Conservation (phyloP, 2,888 invertebrate genomes). For the Aphodius sticticus region DNA sequence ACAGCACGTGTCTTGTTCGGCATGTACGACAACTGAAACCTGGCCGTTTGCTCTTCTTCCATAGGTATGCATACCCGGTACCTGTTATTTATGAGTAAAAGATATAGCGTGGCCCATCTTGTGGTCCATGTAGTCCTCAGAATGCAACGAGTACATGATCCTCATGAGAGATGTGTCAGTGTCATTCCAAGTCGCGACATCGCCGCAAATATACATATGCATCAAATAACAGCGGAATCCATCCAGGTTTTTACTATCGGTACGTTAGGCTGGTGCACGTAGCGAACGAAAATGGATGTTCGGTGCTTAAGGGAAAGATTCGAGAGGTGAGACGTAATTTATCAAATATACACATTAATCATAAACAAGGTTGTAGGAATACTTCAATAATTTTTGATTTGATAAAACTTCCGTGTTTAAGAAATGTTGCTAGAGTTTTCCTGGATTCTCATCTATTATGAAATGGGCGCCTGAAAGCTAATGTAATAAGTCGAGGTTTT, state of each 20-base stretch:
- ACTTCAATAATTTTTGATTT: too few relatives aligned
- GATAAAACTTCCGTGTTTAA: too few relatives aligned
- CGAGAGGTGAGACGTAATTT: not conserved
- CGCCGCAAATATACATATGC: conserved; percentile 7
- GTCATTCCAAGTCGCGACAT: conserved; percentile 16
- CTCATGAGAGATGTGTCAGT: conserved; percentile 26
- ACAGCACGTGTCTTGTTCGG: conserved; percentile 27
- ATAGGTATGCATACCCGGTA: conserved; percentile 21
- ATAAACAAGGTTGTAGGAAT: not conserved
- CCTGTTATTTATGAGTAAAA: conserved; percentile 24
- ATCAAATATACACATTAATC: not conserved
- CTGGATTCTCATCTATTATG: too few relatives aligned
- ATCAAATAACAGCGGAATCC: conserved; percentile 17
- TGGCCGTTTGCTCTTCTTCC: conserved; percentile 24
- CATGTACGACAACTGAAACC: conserved; percentile 25
- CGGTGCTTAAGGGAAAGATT: not conserved
- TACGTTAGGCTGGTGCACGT: not conserved
- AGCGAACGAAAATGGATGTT: not conserved
- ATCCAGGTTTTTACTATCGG: conserved; percentile 8
- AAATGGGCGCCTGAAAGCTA: too few relatives aligned
- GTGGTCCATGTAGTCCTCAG: conserved; percentile 23
- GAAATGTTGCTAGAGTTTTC: too few relatives aligned
- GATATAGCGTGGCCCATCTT: conserved; percentile 16
- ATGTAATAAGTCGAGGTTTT: too few relatives aligned
- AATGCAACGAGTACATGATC: conserved; percentile 25